phyloP scores from a whole-genome alignment of 37 sponge, comb jelly and placozoan species.

The Petrosia ficiformis region DNA sequence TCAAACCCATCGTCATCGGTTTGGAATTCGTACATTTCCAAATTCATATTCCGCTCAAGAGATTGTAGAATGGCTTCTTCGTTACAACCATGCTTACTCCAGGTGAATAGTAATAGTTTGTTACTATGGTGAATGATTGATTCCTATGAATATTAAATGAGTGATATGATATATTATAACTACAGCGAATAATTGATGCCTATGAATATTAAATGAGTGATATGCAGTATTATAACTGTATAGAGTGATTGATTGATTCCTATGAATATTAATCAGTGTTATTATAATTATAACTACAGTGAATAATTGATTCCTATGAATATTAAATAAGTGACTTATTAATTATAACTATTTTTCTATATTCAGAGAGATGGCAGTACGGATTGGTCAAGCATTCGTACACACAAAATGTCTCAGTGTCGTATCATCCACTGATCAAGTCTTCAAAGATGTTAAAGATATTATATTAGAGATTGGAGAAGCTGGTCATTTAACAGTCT shows the following conservation, averaged over 20 bases:
- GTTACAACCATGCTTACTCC: constrained; percentile 31
- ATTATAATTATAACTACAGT: too few relatives aligned
- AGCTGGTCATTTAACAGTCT: constrained; percentile 6
- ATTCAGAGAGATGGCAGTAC: constrained; percentile 41
- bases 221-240: too few relatives aligned
- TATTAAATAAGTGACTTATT: not conserved
- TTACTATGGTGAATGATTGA: too few relatives aligned
- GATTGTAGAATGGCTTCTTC: constrained; percentile 75
- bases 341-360: not conserved
- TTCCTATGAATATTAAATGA: too few relatives aligned
- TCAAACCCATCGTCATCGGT: constrained; percentile 46
- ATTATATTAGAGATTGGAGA: constrained; percentile 63
- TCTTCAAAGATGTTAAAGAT: constrained; percentile 50
- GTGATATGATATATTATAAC: too few relatives aligned
- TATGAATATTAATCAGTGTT: too few relatives aligned
- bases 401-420: constrained; percentile 70
- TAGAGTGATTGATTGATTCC: too few relatives aligned
- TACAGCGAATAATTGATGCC: too few relatives aligned
- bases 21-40: constrained; percentile 55
- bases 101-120: too few relatives aligned
- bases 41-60: constrained; percentile 54
- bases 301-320: too few relatives aligned
- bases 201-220: too few relatives aligned
- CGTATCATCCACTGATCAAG: constrained; percentile 37
- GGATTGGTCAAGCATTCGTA: constrained; percentile 71